Percentiles rank a stretch among this genome's conserved stretches.
These are phyloP conservation scores for Alligator mississippiensis DNA, from an alignment of 2,113 vertebrate species.

Conservation along the genomic window DNA sequence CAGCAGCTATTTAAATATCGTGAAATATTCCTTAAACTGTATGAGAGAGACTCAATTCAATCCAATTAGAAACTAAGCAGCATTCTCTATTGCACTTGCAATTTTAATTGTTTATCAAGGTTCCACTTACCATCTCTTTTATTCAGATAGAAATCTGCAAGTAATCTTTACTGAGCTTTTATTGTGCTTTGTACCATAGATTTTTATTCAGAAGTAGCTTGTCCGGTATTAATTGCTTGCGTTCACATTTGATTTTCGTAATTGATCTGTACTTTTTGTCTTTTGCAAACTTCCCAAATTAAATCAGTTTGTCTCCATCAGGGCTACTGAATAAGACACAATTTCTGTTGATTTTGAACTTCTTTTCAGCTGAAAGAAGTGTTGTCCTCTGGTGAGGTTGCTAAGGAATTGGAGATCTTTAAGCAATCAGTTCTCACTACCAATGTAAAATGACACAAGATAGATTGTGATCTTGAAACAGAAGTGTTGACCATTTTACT, in stretches of 20 bases:
- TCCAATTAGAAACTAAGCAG: not conserved
- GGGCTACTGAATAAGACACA: not conserved
- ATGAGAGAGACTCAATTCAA: slow-evolving; percentile 1
- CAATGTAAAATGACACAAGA: slow-evolving; percentile 33
- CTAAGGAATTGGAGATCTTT: slow-evolving; percentile 14
- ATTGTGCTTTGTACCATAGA: not conserved
- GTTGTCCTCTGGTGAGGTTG: not conserved
- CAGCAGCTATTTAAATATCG: slow-evolving; percentile 33
- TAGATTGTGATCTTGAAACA: slow-evolving; percentile 58
- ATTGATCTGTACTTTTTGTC: not conserved
- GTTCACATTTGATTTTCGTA: not conserved
- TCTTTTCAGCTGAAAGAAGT: slow-evolving; percentile 10
- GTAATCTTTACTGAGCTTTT: not conserved
- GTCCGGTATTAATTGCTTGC: not conserved
- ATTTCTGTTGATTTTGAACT: not conserved
- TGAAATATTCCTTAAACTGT: slow-evolving; percentile 19
- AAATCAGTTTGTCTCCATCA: not conserved
- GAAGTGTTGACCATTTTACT: slow-evolving; percentile 59
- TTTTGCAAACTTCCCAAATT: not conserved
- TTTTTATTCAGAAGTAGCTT: not conserved
- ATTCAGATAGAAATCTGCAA: not conserved
- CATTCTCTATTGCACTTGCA: slow-evolving; percentile 25
- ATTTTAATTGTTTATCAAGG: not conserved
- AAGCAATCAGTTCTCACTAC: slow-evolving; percentile 12
- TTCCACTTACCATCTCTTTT: not conserved